These are phyloP conservation scores for Chironomus tentans DNA, from an alignment of 2,888 invertebrate genomes.

Conservation along the genomic window DNA sequence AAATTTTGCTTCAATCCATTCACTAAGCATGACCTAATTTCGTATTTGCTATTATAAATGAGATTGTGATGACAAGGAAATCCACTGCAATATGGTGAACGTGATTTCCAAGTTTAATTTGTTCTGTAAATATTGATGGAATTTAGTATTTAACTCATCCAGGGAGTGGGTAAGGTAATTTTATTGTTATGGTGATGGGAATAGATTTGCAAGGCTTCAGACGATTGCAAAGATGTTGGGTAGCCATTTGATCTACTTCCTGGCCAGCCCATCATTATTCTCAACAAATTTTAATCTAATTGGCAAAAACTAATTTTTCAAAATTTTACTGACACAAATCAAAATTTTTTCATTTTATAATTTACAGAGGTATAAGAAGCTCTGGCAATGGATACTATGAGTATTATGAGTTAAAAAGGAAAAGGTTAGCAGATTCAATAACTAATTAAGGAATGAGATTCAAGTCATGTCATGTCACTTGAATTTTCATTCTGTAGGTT, in stretches of 20 bases:
- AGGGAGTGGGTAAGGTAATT: too few species aligned
- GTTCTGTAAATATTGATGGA: background rate
- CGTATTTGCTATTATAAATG: background rate
- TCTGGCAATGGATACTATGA: slow-evolving; percentile 24
- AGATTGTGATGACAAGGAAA: background rate
- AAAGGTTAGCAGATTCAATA: slow-evolving; percentile 17
- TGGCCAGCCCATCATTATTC: too few species aligned
- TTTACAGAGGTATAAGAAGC: slow-evolving; percentile 23
- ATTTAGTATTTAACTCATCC: background rate
- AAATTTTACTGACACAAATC: background rate
- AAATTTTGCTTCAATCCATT: background rate
- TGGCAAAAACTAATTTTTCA: background rate
- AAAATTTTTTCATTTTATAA: background rate
- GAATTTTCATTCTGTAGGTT: too few species aligned
- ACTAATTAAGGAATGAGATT: background rate
- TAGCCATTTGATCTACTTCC: too few species aligned
- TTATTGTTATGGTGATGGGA: too few species aligned
- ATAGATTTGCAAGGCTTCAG: too few species aligned
- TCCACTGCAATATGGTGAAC: background rate
- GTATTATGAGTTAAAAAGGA: slow-evolving; percentile 20
- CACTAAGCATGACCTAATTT: background rate
- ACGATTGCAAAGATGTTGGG: too few species aligned
- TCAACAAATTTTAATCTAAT: background rate
- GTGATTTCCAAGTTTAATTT: background rate
- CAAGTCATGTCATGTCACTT: too few species aligned